phyloP scores from a whole-genome alignment of 2,797 vertebrate species.

The Sebastes hubbsi region DNA sequence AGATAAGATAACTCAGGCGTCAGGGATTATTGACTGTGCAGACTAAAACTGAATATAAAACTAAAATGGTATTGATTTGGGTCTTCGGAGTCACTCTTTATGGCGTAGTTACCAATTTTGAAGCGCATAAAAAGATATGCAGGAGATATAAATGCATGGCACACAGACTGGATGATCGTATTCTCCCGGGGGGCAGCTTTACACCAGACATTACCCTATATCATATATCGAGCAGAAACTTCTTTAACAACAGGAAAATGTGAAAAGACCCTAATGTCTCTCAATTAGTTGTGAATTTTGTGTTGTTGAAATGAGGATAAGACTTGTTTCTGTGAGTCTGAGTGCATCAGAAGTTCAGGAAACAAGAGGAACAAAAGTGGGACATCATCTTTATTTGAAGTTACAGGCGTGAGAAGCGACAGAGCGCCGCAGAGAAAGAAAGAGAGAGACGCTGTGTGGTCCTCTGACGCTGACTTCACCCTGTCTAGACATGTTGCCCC shows the following conservation, averaged over 20 bases:
- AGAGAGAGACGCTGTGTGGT: constrained; percentile 32
- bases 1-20: constrained; percentile 54
- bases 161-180: not conserved
- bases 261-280: not conserved
- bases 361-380: not conserved
- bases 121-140: constrained; percentile 27
- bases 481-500: constrained; percentile 30
- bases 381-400: constrained; percentile 2
- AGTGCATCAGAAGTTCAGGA: not conserved
- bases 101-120: constrained; percentile 38
- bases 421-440: not conserved
- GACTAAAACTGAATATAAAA: constrained; percentile 58
- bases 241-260: not conserved
- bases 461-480: constrained; percentile 18
- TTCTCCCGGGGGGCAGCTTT: constrained; percentile 4
- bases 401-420: not conserved
- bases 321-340: not conserved
- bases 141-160: constrained; percentile 31
- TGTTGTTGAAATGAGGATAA: not conserved
- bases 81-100: constrained; percentile 37
- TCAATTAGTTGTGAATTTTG: not conserved
- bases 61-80: constrained; percentile 57
- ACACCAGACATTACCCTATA: constrained; percentile 5
- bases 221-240: not conserved
- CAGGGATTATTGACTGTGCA: constrained; percentile 46